A percentile compares a stretch with the other conserved stretches of the same genome.
Evolutionary conservation across 1,140 invertebrate species (phyloP).

Genomic region (Drosophila chauvacae): DNA sequence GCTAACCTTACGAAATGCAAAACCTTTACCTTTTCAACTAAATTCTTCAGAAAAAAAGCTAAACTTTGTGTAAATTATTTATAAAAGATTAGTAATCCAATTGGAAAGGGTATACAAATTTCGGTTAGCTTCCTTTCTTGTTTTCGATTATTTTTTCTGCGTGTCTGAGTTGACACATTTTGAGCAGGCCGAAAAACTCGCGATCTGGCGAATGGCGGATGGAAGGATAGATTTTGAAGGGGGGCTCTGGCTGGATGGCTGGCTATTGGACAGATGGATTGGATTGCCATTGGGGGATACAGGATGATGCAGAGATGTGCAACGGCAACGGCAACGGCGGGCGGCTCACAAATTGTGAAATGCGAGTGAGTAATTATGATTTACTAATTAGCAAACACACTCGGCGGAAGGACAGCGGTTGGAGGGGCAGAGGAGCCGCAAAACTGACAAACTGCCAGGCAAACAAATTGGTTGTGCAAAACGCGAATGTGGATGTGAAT

Average conservation of each 20-base stretch:
- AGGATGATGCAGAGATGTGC: conserved; percentile 9
- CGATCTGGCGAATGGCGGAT: conserved; percentile 30
- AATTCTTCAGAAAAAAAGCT: too few species aligned
- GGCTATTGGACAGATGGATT: conserved; percentile 35
- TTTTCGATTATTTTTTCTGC: neutral
- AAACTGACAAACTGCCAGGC: conserved; percentile 58
- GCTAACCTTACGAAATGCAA: too few species aligned
- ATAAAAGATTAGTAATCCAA: too few species aligned
- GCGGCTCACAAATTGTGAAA: conserved; percentile 70
- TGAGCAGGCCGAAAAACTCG: conserved; percentile 16
- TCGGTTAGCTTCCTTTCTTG: too few species aligned
- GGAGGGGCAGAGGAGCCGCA: conserved; percentile 28
- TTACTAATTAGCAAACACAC: conserved; percentile 81
- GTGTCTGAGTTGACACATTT: conserved; percentile 32
- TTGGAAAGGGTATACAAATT: too few species aligned
- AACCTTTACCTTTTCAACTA: too few species aligned
- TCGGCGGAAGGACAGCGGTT: conserved; percentile 3
- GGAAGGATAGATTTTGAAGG: conserved; percentile 24
- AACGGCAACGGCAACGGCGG: too few species aligned
- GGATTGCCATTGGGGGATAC: conserved; percentile 34
- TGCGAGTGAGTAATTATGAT: conserved; percentile 81
- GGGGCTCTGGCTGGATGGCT: neutral
- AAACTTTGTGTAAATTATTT: too few species aligned
- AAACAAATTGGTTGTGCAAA: conserved; percentile 39
- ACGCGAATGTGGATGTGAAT: conserved; percentile 19